Evolutionary conservation across 2,113 vertebrate species (phyloP), one percentile per base, ranked within the genome.

Genomic region (Neopipo cinnamomea): DNA sequence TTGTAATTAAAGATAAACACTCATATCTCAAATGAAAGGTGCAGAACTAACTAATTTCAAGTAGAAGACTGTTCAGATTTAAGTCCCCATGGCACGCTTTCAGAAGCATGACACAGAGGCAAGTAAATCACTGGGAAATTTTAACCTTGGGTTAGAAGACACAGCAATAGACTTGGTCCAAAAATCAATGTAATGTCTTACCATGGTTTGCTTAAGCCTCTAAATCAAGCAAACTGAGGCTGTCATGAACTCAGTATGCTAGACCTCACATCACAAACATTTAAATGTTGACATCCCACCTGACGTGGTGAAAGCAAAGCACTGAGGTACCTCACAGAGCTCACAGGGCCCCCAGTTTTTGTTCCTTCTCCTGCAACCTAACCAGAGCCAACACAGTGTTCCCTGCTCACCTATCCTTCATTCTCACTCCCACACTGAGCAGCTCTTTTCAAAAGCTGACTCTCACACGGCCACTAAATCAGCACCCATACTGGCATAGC

Each of bases 161-260:
- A 74, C 12, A 44, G 56, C 22, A 49, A 21, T 24, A 86, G n/a
- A 67, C 35, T 72, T 55, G 19, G 52, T 65, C 37, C 37, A 81
- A 78, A 35, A 88, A 78, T 70, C n/a, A 81, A 44, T 10, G 42
- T 0, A 25, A 19, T 47, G 19, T 7, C 55, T 73, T 55, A 46
- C 10, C 33, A 44, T 16, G 12, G 2, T 65, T 33, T 33, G 9
- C 46, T 84, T 17, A 85, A 73, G 39, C 30, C 25, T 65, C 35
- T 77, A 73, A 59, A 77, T 50, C 35, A 88, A 88, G 70, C 16
- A 90, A 59, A 37, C 33, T 4, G 39, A 68, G 39, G 19, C 39
- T 74, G 2, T 42, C 9, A 2, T 0, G 5, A 68, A 56, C 35
- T 85, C 5, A 24, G 22, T 22, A 46, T 3, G 44, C 25, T 0